Evolutionary conservation across 2,888 invertebrate genomes (phyloP), one percentile per base, ranked within the genome.

Genomic region (Cylloceria caligata): DNA sequence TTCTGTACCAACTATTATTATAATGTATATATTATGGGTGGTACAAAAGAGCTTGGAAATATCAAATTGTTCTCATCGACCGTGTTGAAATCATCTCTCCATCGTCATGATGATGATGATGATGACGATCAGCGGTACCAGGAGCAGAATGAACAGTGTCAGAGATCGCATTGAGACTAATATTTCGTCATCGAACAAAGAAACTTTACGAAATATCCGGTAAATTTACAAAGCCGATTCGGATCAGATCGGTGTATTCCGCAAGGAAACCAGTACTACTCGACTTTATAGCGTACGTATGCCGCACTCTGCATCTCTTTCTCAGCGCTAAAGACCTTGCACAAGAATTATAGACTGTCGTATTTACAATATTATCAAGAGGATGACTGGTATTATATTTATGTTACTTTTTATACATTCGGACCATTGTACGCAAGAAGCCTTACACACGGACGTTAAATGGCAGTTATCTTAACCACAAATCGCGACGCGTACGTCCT

Each of bases 161-260:
- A 67, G 67, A 79, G 76, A 73, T 83, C 69, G 36, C 49, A 52
- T 21, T 49, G 55, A 36, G 72, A 67, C 75, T 72, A 80, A 83
- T 80, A 83, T 83, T 83, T 83, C 83, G 64, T 83, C 79, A 83
- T 83, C 76, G 80, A 83, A 83, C 83, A 84, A 80, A 69, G 81
- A 81, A 83, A 80, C 80, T 85, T 86, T 83, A 72, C 81, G 85
- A 86, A 86, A 86, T 82, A 86, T 86, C 86, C 86, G 86, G 86
- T 78, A 79, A 85, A 83, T 84, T 83, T 76, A 81, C 79, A 83
- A 76, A 83, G 76, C 68, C 83, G 83, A 83, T 83, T 80, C n/a
- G 80, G 72, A 83, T 83, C 83, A 80, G 65, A 49, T 39, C 71
- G 68, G 68, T 62, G 76, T 80, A 72, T n/a, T n/a, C 60, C 68